Evolutionary conservation across 2,888 invertebrate genomes (phyloP).

Genomic region (Caenorhabditis sp.): DNA sequence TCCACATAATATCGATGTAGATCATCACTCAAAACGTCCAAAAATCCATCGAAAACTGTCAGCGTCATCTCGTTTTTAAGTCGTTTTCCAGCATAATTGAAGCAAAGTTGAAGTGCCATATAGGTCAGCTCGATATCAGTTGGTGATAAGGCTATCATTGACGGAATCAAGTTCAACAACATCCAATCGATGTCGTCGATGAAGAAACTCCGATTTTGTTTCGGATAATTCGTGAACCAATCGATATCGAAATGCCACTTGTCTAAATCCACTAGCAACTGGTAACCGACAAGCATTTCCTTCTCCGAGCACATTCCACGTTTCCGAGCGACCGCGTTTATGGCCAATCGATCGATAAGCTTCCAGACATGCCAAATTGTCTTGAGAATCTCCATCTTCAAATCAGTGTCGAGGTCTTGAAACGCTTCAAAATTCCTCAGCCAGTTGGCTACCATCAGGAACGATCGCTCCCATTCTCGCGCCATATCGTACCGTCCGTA

Average conservation of each 20-base stretch:
- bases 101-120: constrained; percentile 40
- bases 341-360: background rate
- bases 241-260: background rate
- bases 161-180: constrained; percentile 14
- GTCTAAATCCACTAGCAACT: background rate
- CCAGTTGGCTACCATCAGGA: constrained; percentile 42
- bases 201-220: background rate
- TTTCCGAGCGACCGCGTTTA: constrained; percentile 2
- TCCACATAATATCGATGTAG: constrained; percentile 56
- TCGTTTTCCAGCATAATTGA: constrained; percentile 46
- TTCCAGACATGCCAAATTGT: constrained; percentile 28
- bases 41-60: constrained; percentile 13
- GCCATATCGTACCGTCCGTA: background rate
- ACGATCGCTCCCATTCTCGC: constrained; percentile 30
- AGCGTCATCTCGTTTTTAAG: constrained; percentile 9
- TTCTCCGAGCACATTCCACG: background rate
- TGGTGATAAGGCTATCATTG: constrained; percentile 27
- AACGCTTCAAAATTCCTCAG: constrained; percentile 46
- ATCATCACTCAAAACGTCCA: constrained; percentile 48
- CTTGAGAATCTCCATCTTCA: constrained; percentile 32
- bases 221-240: background rate
- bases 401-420: background rate
- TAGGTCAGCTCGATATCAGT: constrained; percentile 45
- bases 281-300: background rate
- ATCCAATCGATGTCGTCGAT: background rate